These are phyloP conservation scores for Uria aalge DNA, from an alignment of 2,113 vertebrate genomes.

Conservation along the genomic window DNA sequence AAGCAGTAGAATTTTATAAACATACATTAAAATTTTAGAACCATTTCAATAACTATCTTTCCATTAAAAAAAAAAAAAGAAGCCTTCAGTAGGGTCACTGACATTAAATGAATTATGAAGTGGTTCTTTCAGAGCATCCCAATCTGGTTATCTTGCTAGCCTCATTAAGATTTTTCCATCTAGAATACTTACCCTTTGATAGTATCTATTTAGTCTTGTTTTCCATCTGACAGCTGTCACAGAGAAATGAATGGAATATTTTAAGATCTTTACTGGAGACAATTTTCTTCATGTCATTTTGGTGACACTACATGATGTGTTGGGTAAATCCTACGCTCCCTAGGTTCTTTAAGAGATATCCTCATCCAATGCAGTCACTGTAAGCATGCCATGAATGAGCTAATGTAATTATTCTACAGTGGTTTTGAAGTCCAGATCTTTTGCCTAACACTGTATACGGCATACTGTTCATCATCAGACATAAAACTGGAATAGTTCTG, in stretches of 20 bases:
- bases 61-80: background rate
- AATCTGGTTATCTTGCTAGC: background rate
- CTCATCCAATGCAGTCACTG: background rate
- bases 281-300: background rate
- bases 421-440: background rate
- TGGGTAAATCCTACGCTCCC: background rate
- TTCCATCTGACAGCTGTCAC: background rate
- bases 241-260: background rate
- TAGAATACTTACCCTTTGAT: conserved; percentile 10
- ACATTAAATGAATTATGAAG: conserved; percentile 37
- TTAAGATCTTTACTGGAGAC: background rate
- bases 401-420: background rate
- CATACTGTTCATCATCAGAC: background rate
- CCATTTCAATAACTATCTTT: background rate
- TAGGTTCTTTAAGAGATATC: background rate
- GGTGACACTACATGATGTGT: background rate
- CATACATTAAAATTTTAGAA: background rate
- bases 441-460: background rate
- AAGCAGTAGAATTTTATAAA: background rate
- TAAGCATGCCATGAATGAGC: background rate
- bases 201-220: background rate
- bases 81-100: background rate
- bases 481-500: background rate
- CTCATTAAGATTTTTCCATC: conserved; percentile 6
- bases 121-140: background rate